Evolutionary conservation across 2,888 invertebrate genomes (phyloP).

Genomic region (Tuberolachnus salignus): DNA sequence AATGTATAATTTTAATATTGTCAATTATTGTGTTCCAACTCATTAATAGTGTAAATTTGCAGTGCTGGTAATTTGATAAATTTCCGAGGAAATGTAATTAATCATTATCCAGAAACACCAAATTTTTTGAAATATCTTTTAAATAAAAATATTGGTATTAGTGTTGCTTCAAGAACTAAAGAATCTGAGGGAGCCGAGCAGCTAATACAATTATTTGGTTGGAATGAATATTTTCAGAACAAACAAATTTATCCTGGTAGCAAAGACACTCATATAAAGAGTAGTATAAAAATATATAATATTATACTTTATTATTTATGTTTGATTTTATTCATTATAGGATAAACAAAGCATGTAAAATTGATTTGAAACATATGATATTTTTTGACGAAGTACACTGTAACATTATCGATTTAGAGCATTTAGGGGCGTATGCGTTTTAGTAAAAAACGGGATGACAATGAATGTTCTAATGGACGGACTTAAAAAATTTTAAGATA

Average conservation of each 20-base stretch:
- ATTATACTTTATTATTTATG: slow-evolving; percentile 11
- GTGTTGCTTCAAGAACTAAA: slow-evolving; percentile 70
- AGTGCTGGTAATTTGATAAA: slow-evolving; percentile 65
- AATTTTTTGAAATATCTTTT: slow-evolving; percentile 67
- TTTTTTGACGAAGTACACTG: slow-evolving; percentile 72
- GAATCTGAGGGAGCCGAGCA: slow-evolving; percentile 69
- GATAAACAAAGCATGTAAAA: slow-evolving; percentile 65
- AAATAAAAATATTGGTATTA: slow-evolving; percentile 67
- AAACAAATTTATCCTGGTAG: slow-evolving; percentile 74
- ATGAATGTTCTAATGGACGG: slow-evolving; percentile 64
- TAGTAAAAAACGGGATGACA: slow-evolving; percentile 66
- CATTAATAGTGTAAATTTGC: slow-evolving; percentile 49
- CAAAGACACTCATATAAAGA: slow-evolving; percentile 70
- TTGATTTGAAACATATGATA: slow-evolving; percentile 67
- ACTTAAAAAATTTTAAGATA: slow-evolving; percentile 61
- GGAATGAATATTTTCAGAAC: slow-evolving; percentile 71
- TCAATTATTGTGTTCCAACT: slow-evolving; percentile 1
- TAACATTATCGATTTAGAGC: slow-evolving; percentile 67
- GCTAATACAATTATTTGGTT: slow-evolving; percentile 69
- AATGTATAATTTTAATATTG: slow-evolving; percentile 57
- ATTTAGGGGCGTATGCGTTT: slow-evolving; percentile 66
- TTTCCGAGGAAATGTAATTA: slow-evolving; percentile 63
- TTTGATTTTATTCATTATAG: slow-evolving; percentile 62
- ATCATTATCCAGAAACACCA: slow-evolving; percentile 69
- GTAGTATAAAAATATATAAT: slow-evolving; percentile 62